These are phyloP conservation scores for Pipistrellus nathusii DNA, from an alignment of 2,797 vertebrate genomes.

Conservation along the genomic window DNA sequence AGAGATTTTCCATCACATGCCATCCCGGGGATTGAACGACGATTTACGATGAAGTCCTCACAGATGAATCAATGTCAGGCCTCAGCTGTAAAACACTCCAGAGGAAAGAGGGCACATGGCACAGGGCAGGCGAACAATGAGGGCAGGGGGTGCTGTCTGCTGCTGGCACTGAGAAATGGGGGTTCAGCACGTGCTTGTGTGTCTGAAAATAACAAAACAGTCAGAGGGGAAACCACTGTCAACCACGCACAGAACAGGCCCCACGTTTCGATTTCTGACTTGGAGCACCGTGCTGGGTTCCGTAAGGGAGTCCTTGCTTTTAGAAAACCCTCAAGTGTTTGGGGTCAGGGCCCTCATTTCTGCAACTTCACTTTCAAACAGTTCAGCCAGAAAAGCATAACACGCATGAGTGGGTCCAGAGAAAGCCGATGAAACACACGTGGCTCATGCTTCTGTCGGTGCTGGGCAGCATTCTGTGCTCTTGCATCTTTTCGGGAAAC, in stretches of 20 bases:
- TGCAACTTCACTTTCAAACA: neutral
- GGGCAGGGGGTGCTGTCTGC: neutral
- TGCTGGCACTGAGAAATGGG: neutral
- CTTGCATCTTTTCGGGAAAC: neutral
- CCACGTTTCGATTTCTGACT: fast-evolving
- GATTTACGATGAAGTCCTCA: neutral
- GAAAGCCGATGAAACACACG: fast-evolving
- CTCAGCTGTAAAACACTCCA: neutral
- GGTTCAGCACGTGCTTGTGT: fast-evolving
- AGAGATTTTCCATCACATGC: neutral
- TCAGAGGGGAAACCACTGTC: neutral
- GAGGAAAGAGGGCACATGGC: fast-evolving
- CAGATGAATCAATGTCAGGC: neutral
- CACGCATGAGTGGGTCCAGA: fast-evolving
- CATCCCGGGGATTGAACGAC: neutral
- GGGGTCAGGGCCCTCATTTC: neutral
- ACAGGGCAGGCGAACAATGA: fast-evolving
- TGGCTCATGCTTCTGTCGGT: fast-evolving
- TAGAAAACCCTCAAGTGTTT: neutral
- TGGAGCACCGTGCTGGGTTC: fast-evolving
- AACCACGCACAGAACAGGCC: neutral
- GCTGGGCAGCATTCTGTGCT: neutral
- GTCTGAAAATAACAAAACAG: fast-evolving
- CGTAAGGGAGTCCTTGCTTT: neutral
- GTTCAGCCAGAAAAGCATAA: neutral